These are phyloP conservation scores for Tapera naevia DNA, from an alignment of 2,797 vertebrate species.

Conservation along the genomic window DNA sequence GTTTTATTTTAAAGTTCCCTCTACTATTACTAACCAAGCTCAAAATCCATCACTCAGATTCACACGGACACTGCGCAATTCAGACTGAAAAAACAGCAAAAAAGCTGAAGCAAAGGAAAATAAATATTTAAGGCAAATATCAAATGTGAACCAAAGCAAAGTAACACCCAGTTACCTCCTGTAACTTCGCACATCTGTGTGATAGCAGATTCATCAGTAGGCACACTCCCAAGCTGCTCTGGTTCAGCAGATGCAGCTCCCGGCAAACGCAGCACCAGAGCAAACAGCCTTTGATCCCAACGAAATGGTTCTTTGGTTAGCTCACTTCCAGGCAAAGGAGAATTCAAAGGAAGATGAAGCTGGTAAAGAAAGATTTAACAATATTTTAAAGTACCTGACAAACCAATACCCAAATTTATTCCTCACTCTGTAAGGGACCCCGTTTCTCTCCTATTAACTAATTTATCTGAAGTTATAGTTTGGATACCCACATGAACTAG, in stretches of 20 bases:
- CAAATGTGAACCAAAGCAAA: background rate
- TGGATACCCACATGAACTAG: background rate
- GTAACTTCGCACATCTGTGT: conserved; percentile 99
- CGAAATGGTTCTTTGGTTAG: conserved; percentile 99
- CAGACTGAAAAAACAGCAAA: background rate
- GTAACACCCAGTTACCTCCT: conserved; percentile 84
- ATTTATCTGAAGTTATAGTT: background rate
- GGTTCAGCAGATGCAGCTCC: conserved; percentile 89
- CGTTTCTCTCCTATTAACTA: background rate
- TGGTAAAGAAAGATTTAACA: conserved; percentile 69
- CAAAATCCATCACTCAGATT: background rate
- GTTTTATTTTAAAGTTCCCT: background rate
- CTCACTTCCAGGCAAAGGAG: conserved; percentile 95
- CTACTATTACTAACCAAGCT: background rate
- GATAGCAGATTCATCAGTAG: conserved; percentile 95
- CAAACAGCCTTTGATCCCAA: conserved; percentile 98
- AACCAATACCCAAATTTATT: background rate
- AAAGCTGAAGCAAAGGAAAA: background rate
- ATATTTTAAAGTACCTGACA: background rate
- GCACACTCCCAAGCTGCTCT: conserved; percentile 96
- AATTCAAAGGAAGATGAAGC: conserved; percentile 97
- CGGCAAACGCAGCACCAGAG: conserved; percentile 92
- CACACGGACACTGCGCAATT: background rate
- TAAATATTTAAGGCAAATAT: background rate
- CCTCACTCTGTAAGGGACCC: background rate